Percentiles rank a stretch among this genome's conserved stretches.
Evolutionary conservation across 1,140 invertebrate genomes (phyloP).

Genomic region (Phenacoccus solenopsis): DNA sequence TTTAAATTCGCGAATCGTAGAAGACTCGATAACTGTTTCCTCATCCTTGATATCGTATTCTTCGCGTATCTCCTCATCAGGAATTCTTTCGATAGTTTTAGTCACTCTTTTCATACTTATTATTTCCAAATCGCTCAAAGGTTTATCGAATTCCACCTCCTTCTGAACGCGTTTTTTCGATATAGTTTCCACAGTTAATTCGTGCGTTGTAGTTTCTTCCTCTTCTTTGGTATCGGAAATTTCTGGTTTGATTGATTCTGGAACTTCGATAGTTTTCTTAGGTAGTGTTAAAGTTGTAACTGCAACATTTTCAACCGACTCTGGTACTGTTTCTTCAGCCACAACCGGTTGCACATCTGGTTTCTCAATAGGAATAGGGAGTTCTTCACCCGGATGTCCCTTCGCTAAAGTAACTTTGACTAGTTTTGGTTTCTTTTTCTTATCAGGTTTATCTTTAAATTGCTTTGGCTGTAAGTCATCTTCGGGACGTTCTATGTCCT

Average conservation of each 20-base stretch:
- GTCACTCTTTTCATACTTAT: slow-evolving; percentile 35
- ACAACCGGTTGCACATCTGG: slow-evolving; percentile 21
- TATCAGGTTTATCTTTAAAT: slow-evolving; percentile 22
- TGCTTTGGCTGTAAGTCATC: slow-evolving; percentile 23
- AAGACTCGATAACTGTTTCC: background rate
- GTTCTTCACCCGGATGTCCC: slow-evolving; percentile 17
- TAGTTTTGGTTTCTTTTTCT: slow-evolving; percentile 20
- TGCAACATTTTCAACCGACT: background rate
- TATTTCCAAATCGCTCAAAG: slow-evolving; percentile 42
- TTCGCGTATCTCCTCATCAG: background rate
- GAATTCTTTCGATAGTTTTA: background rate
- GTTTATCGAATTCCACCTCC: slow-evolving; percentile 31
- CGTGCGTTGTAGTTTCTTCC: slow-evolving; percentile 24
- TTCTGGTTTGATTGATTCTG: slow-evolving; percentile 16
- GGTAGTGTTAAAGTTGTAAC: background rate
- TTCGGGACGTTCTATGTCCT: slow-evolving; percentile 31
- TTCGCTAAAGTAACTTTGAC: slow-evolving; percentile 14
- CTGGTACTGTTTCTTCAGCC: slow-evolving; percentile 24
- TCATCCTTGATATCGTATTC: background rate
- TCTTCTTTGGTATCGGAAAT: slow-evolving; percentile 23
- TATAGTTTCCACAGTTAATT: slow-evolving; percentile 23
- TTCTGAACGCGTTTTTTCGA: slow-evolving; percentile 20
- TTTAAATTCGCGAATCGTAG: slow-evolving; percentile 26
- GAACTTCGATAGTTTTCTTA: background rate
- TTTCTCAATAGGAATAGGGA: slow-evolving; percentile 21